Evolutionary conservation across 2,113 vertebrate species (phyloP).

Genomic region (Erinaceus europaeus): DNA sequence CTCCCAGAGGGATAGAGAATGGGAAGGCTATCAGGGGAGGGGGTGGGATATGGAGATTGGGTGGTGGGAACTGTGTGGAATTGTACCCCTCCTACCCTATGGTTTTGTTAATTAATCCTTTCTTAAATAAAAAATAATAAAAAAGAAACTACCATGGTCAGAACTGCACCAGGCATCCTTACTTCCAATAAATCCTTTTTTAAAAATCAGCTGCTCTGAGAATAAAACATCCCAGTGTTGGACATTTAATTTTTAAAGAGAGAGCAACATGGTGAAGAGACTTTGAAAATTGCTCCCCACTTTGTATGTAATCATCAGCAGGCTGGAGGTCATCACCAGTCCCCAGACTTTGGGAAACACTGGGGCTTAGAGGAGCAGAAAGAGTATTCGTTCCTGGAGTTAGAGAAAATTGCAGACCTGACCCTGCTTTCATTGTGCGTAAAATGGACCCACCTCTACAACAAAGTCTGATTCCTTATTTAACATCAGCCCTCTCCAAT

Average conservation of each 20-base stretch:
- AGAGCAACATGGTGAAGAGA: constrained; percentile 45
- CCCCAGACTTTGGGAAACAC: background rate
- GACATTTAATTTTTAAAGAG: constrained; percentile 66
- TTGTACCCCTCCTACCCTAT: no score
- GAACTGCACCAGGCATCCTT: constrained; percentile 17
- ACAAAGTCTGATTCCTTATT: constrained; percentile 30
- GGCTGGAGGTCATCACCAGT: constrained; percentile 18
- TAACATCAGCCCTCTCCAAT: background rate
- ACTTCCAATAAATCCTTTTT: constrained; percentile 24
- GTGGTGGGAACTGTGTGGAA: no score
- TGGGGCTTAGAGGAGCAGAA: background rate
- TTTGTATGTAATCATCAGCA: background rate
- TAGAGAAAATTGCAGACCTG: constrained; percentile 13
- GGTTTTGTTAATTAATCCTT: no score
- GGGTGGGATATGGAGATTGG: no score
- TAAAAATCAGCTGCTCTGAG: constrained; percentile 39
- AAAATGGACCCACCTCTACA: background rate
- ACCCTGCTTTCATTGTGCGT: background rate
- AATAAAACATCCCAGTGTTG: constrained; percentile 4
- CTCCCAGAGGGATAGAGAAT: no score
- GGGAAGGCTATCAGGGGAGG: no score
- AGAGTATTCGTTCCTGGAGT: constrained; percentile 27
- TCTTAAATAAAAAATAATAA: no score
- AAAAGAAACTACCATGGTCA: background rate
- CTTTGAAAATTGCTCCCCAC: constrained; percentile 45